These are phyloP conservation scores for Bilobella aurantiaca DNA, from an alignment of 1,140 invertebrate genomes.

Conservation along the genomic window DNA sequence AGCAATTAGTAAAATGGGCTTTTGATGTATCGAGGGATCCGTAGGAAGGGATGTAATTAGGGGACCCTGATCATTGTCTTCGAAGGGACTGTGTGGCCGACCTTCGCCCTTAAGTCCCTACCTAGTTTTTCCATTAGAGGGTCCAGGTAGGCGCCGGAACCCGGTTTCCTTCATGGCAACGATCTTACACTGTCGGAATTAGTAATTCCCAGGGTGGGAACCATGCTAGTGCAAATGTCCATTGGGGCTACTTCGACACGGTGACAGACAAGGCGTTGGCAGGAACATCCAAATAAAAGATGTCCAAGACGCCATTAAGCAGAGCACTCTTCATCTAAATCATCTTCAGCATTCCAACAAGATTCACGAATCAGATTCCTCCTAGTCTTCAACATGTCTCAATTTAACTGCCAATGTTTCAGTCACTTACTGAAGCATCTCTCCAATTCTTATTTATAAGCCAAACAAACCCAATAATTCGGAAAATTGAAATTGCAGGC, in stretches of 20 bases:
- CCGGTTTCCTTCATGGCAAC: neutral
- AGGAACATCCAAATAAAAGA: neutral
- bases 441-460: too few relatives aligned
- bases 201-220: neutral
- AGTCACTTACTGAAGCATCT: too few relatives aligned
- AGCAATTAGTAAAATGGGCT: neutral
- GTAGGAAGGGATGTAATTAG: neutral
- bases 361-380: too few relatives aligned
- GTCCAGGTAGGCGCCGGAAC: neutral
- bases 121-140: neutral
- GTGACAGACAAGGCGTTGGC: neutral
- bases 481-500: too few relatives aligned
- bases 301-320: too few relatives aligned
- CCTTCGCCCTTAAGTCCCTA: neutral
- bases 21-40: neutral
- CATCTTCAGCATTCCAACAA: too few relatives aligned
- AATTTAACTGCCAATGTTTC: too few relatives aligned
- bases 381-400: too few relatives aligned
- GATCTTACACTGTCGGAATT: neutral
- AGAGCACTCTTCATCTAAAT: too few relatives aligned
- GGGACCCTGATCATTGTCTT: neutral
- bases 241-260: too few relatives aligned
- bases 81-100: neutral
- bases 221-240: neutral
- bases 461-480: too few relatives aligned